Conservation (phyloP, 2,113 vertebrate species). For the Embiotoca jacksoni region DNA sequence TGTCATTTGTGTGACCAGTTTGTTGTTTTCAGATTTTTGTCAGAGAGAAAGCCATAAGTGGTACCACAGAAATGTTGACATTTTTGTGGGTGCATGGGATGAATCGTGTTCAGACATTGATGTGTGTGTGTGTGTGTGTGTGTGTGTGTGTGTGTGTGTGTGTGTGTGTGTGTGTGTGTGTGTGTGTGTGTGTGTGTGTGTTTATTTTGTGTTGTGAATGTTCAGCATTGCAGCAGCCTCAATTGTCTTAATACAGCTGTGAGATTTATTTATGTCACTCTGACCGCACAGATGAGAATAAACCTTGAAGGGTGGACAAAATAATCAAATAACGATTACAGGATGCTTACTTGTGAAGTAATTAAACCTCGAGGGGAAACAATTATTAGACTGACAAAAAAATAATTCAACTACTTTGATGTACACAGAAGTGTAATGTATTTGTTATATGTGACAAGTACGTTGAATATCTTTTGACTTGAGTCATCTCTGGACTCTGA, state of each 20-base stretch:
- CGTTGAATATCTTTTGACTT: background rate
- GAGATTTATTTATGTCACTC: conserved; percentile 19
- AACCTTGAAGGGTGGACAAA: background rate
- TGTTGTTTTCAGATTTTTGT: conserved; percentile 41
- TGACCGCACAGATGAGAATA: conserved; percentile 40
- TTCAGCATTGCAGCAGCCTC: background rate
- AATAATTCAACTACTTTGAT: background rate
- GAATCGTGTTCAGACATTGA: background rate
- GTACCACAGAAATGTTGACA: background rate
- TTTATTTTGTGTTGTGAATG: background rate
- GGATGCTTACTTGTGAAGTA: background rate
- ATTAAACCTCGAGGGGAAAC: background rate
- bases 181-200: too few relatives aligned
- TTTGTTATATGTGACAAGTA: background rate
- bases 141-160: too few relatives aligned
- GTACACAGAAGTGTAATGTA: background rate
- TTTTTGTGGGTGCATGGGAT: conserved; percentile 17
- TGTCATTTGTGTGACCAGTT: conserved; percentile 5
- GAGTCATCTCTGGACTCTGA: too few relatives aligned
- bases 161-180: too few relatives aligned
- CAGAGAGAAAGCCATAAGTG: conserved; percentile 31
- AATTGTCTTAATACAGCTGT: conserved; percentile 22
- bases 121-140: background rate
- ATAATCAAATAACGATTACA: background rate
- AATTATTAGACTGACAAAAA: background rate